Percentiles rank a stretch among this genome's conserved stretches.
Conservation (phyloP, 2,888 invertebrate species). For the Omphaloscelis lunosa region DNA sequence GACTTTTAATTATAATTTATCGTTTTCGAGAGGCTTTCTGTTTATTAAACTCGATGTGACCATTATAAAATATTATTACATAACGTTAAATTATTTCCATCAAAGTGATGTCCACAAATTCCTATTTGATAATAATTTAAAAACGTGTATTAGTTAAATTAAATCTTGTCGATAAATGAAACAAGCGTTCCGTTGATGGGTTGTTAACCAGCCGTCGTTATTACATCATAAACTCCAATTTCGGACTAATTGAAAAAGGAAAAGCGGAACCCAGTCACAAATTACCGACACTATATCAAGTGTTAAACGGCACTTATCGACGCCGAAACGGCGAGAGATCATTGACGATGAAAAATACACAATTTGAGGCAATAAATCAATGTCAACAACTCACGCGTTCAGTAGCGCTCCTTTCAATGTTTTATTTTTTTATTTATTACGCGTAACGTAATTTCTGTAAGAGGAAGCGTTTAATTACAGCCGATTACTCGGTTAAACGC, state of each 20-base stretch:
- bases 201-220: conserved; percentile 77
- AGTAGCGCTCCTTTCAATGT: conserved; percentile 81
- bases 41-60: conserved; percentile 57
- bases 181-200: conserved; percentile 71
- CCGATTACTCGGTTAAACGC: conserved; percentile 69
- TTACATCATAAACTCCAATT: conserved; percentile 87
- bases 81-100: conserved; percentile 65
- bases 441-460: conserved; percentile 80
- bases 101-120: conserved; percentile 63
- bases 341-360: conserved; percentile 89
- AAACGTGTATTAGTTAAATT: conserved; percentile 72
- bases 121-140: conserved; percentile 70
- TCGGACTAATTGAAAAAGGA: conserved; percentile 88
- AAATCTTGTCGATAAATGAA: conserved; percentile 74
- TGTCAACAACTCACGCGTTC: conserved; percentile 76
- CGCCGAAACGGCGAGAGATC: conserved; percentile 86
- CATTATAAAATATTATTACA: conserved; percentile 64
- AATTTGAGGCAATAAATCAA: conserved; percentile 89
- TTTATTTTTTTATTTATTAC: conserved; percentile 87
- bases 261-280: conserved; percentile 86
- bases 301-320: conserved; percentile 90
- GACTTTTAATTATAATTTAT: conserved; percentile 64
- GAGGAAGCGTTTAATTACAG: conserved; percentile 81
- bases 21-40: conserved; percentile 39
- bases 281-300: conserved; percentile 90